Conservation (phyloP, 2,888 invertebrate species). For the Chymomyza fuscimana region DNA sequence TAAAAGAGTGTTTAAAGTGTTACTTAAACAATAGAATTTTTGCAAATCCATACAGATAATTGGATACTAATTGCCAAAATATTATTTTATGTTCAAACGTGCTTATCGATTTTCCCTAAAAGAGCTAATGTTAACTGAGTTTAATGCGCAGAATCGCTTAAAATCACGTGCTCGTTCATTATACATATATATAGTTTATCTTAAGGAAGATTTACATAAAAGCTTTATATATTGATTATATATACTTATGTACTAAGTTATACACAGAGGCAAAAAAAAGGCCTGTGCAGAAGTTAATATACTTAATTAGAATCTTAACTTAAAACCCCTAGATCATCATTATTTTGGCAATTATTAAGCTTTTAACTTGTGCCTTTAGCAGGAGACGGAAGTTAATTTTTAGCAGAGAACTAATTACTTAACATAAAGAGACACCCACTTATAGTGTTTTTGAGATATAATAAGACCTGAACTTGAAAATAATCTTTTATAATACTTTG, state of each 20-base stretch:
- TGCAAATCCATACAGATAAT: background rate
- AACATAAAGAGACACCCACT: too few species aligned
- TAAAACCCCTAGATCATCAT: background rate
- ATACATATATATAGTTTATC: background rate
- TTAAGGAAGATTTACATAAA: background rate
- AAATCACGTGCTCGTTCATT: conserved; percentile 3
- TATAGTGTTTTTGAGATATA: background rate
- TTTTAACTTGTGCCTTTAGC: background rate
- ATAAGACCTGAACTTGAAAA: background rate
- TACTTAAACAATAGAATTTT: background rate
- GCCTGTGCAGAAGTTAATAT: background rate
- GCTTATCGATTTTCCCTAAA: background rate
- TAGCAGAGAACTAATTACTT: background rate
- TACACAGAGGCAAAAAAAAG: background rate
- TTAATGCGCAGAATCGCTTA: conserved; percentile 1
- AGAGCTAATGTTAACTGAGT: background rate
- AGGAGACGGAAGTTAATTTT: background rate
- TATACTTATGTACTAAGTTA: background rate
- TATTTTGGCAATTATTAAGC: background rate
- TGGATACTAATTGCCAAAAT: background rate
- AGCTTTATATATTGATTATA: background rate
- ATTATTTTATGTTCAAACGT: background rate
- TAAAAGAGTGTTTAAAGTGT: background rate
- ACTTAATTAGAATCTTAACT: background rate
- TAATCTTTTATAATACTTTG: background rate